A percentile compares a stretch with the other conserved stretches of the same genome.
These are phyloP conservation scores for Leuciscus waleckii DNA, from an alignment of 2,797 vertebrate species.

Conservation along the genomic window DNA sequence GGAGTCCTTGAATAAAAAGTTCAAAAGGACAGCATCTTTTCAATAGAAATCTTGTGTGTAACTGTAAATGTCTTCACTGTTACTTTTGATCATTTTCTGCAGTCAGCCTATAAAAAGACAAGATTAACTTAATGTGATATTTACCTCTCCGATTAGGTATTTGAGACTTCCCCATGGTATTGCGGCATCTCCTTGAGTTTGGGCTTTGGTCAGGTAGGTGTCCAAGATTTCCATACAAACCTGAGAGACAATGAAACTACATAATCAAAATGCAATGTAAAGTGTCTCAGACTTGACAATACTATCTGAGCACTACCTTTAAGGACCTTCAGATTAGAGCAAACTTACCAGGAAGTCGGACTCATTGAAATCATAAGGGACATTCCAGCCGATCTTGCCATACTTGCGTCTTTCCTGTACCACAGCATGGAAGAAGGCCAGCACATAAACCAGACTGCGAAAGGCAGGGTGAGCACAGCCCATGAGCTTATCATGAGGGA, in stretches of 20 bases:
- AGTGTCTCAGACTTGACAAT: neutral
- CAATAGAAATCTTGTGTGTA: neutral
- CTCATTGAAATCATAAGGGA: slow-evolving; percentile 94
- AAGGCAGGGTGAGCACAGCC: slow-evolving; percentile 87
- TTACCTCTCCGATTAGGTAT: slow-evolving; percentile 95
- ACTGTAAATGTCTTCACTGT: neutral
- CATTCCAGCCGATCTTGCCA: slow-evolving; percentile 96
- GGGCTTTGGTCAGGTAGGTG: slow-evolving; percentile 91
- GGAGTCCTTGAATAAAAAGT: neutral
- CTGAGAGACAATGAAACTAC: slow-evolving; percentile 68
- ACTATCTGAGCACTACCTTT: neutral
- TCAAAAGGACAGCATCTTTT: neutral
- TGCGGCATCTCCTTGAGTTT: slow-evolving; percentile 81
- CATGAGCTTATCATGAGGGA: slow-evolving; percentile 80
- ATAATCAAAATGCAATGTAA: neutral
- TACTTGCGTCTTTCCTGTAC: slow-evolving; percentile 97
- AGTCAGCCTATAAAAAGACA: neutral
- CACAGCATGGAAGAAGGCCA: slow-evolving; percentile 96
- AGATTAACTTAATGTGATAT: slow-evolving; percentile 20
- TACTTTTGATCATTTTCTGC: neutral
- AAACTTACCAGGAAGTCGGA: slow-evolving; percentile 91
- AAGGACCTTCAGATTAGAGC: neutral
- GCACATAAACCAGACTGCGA: slow-evolving; percentile 87
- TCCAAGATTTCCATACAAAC: slow-evolving; percentile 96
- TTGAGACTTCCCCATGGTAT: slow-evolving; percentile 96